phyloP scores from a whole-genome alignment of 2,888 invertebrate species.

The Prostheceraeus crozeri region DNA sequence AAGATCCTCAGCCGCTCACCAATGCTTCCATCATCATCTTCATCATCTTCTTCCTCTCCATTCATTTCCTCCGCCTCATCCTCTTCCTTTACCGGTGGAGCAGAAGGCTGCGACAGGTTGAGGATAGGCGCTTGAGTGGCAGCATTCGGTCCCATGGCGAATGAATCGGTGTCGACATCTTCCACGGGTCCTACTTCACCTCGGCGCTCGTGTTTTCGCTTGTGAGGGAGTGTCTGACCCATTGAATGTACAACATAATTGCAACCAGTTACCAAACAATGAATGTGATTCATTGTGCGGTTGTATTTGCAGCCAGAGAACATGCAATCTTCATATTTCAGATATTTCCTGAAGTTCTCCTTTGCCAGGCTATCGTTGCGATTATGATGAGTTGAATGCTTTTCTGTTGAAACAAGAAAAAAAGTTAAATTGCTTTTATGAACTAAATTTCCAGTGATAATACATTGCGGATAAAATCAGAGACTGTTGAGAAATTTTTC shows the following conservation, averaged over 20 bases:
- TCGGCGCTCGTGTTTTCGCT: constrained; percentile 88
- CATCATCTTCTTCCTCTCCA: constrained; percentile 1
- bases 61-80: constrained; percentile 24
- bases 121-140: too few species aligned
- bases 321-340: constrained; percentile 88
- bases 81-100: constrained; percentile 12
- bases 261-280: constrained; percentile 76
- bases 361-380: constrained; percentile 88
- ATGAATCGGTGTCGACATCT: too few species aligned
- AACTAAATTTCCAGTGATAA: too few species aligned
- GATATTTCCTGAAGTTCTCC: constrained; percentile 95
- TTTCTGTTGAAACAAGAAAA: too few species aligned
- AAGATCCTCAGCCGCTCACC: neutral
- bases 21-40: neutral
- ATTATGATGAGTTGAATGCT: constrained; percentile 95
- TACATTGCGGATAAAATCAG: too few species aligned
- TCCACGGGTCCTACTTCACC: too few species aligned
- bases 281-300: constrained; percentile 82
- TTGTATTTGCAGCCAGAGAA: constrained; percentile 87
- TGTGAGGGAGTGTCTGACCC: constrained; percentile 90
- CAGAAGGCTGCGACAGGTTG: too few species aligned
- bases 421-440: too few species aligned
- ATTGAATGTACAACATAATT: constrained; percentile 91
- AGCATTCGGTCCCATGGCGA: too few species aligned
- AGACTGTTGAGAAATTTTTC: too few species aligned